phyloP scores from a whole-genome alignment of 2,888 invertebrate species.

The Ethmia dodecea region DNA sequence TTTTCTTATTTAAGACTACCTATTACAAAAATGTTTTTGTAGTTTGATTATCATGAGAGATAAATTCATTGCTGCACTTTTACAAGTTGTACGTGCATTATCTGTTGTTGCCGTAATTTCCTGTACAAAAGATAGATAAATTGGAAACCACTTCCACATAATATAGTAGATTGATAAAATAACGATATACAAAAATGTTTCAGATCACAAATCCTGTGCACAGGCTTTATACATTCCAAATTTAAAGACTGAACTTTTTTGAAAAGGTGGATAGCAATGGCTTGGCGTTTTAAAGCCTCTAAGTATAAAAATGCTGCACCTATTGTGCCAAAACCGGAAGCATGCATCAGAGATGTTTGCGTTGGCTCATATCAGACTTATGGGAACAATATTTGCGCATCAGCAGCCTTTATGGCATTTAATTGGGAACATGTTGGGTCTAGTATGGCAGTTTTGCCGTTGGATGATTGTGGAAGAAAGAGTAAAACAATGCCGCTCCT shows the following conservation, averaged over 20 bases:
- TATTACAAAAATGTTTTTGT: no score
- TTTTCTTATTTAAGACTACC: no score
- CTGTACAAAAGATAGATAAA: no score
- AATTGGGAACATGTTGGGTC: conserved; percentile 96
- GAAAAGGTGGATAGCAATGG: conserved; percentile 79
- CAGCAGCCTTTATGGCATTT: conserved; percentile 95
- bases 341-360: conserved; percentile 91
- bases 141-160: no score
- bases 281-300: conserved; percentile 97
- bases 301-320: conserved; percentile 99
- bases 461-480: conserved; percentile 93
- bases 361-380: conserved; percentile 96
- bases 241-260: conserved; percentile 63
- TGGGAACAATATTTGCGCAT: conserved; percentile 96
- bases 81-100: no score
- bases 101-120: no score
- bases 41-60: no score
- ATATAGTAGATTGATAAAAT: no score
- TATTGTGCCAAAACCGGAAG: conserved; percentile 96
- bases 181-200: no score
- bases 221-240: conserved; percentile 60
- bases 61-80: no score
- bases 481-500: conserved; percentile 92
- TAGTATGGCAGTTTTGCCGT: conserved; percentile 91
- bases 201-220: conserved; percentile 13